Evolutionary conservation across 2,888 invertebrate genomes (phyloP), one percentile per base, ranked within the genome.

Genomic region (Heteropelma amictum): DNA sequence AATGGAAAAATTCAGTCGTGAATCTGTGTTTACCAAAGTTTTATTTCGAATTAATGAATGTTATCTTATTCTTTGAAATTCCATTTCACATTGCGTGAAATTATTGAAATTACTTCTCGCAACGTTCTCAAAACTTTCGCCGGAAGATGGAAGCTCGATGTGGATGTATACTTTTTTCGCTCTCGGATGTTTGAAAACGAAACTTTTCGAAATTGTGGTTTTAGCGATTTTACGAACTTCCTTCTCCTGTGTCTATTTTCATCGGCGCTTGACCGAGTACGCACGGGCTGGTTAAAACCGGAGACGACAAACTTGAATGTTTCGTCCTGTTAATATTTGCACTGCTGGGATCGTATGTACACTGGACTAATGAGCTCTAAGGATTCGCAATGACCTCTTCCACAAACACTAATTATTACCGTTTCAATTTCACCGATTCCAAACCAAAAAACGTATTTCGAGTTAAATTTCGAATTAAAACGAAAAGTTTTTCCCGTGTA

Each of bases 1-100:
- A 42, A 54, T 19, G 53, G 35, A 70, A 71, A 63, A 51, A 26
- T 67, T 42, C 30, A 26, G 33, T 71, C 75, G 54, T 71, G 54
- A 71, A 67, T 75, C 70, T 67, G 65, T 61, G 65, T 70, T 75
- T 60, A 54, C 56, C 33, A 67, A 75, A 69, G 21, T 74, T 74
- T 74, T 53, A 53, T 51, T 53, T 63, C 54, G 23, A 54, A 71
- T 71, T 71, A 63, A 69, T 58, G 73, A 56, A 69, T 58, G 58
- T 68, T 68, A 17, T 58, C 47, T 47, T 47, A 47, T 68, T 47
- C 56, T 58, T 58, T 38, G 67, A 56, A 56, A 68, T 58, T 47
- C 49, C 26, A 26, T 49, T 47, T 10, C 38, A 19, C 26, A 38
- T 38, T 21, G 38, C 47, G 38, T 35, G 38, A 68, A 49, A 35